Base-by-base conservation (phyloP, 2,888 invertebrate species). In the Caenorhabditis angaria region DNA sequence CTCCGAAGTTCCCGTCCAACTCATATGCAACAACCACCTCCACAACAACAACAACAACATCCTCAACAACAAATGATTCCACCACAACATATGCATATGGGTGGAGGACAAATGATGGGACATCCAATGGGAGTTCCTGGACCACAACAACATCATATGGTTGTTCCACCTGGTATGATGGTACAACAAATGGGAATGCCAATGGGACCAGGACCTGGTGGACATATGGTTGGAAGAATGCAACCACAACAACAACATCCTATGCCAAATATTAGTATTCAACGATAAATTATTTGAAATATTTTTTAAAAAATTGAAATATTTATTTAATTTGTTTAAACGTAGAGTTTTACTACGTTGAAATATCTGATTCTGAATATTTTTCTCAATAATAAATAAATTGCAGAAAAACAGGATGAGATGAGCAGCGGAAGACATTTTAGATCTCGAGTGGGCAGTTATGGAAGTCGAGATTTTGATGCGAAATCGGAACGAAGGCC, bases 191-290 rank as follows among this genome's bases (percentile, higher is more conserved):
- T 18, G 3, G 56, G 18, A 28, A 20, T n/a, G 2, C 32, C 56
- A 56, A 28, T 25, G 28, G 28, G 25, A 2, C 18, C 8, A 8
- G 24, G 14, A 10, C 29, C 57, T 2, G 29, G 25, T 0, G 61
- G 61, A n/a, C 72, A 58, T 55, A 67, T 65, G 73, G 48, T 54
- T 47, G 22, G 25, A 27, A 60, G 47, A 25, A 66, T 72, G 68
- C 64, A 61, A 32, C 67, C 58, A 50, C 55, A 35, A 35, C 50
- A 14, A 41, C 12, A 5, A 47, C 64, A 62, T 35, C 72, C 57
- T 6, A 72, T 68, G 58, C 61, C 72, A 24, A 60, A 72, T 48
- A 65, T 72, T 65, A 61, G 53, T 35, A 72, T 72, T 48, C 57
- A 47, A 35, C 61, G 68, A 41, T 56, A 57, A 67, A 48, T 50